Evolutionary conservation across 2,113 vertebrate species (phyloP).

Genomic region (Dermatemys mawii): DNA sequence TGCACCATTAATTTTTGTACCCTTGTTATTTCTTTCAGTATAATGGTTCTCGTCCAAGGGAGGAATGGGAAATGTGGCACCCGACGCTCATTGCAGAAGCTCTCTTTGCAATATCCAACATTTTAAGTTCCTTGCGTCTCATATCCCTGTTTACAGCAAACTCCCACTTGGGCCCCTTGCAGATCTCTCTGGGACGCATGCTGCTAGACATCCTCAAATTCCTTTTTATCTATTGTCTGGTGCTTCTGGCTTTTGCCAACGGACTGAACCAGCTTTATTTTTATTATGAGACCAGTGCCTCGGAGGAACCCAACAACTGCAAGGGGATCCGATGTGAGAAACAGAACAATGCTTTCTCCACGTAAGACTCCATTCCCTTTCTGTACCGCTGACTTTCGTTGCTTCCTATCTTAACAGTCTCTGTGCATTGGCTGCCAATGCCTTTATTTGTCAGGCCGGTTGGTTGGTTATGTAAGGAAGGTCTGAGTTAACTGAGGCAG

Average conservation of each 20-base stretch:
- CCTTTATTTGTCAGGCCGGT: neutral
- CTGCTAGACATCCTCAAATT: slow-evolving; percentile 99
- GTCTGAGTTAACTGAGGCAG: slow-evolving; percentile 12
- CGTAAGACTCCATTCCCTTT: slow-evolving; percentile 82
- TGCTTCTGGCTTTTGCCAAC: slow-evolving; percentile 95
- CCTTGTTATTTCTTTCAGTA: slow-evolving; percentile 83
- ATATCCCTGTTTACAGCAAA: slow-evolving; percentile 99
- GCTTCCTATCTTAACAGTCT: neutral
- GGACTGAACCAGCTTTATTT: slow-evolving; percentile 98
- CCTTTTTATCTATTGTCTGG: slow-evolving; percentile 99
- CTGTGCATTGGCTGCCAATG: neutral
- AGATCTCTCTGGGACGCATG: slow-evolving; percentile 98
- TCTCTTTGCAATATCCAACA: slow-evolving; percentile 98
- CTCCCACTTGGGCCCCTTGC: slow-evolving; percentile 96
- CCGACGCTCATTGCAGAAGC: slow-evolving; percentile 97
- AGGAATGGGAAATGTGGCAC: slow-evolving; percentile 99
- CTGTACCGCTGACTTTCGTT: neutral
- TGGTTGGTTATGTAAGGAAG: neutral
- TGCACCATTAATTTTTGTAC: neutral
- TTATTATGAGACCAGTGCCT: slow-evolving; percentile 96
- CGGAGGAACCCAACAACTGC: slow-evolving; percentile 96
- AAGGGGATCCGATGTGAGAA: slow-evolving; percentile 97
- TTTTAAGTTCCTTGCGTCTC: slow-evolving; percentile 97
- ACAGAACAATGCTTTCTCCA: slow-evolving; percentile 98
- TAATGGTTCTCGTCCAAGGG: slow-evolving; percentile 92